Evolutionary conservation across 2,888 invertebrate species (phyloP), one percentile per base, ranked within the genome.

Genomic region (Mesopsocus fuscifrons): DNA sequence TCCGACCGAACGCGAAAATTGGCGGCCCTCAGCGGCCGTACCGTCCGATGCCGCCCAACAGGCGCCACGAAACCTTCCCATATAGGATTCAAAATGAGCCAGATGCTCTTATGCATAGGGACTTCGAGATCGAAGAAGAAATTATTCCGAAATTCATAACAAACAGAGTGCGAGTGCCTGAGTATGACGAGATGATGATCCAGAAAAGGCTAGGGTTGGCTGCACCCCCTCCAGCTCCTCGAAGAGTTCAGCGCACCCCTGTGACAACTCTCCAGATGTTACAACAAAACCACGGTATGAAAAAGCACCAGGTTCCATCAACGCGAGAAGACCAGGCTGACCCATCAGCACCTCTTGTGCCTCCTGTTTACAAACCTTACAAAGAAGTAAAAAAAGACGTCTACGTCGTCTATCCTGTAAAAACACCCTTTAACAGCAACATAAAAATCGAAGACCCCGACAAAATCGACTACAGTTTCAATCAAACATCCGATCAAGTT

Each of bases 231-330:
- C 34, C 34, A 6, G 18, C 3, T 13, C 38, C n/a, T 18, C 3
- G 38, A 38, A 15, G 38, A 38, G 9, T 38, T 3, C 38, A 38
- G 20, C 15, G 38, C n/a, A 38, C 38, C 3, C 38, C 38, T 46
- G 69, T 77, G 1, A 69, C 75, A 9, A 76, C 77, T 0, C 55
- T 77, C 23, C 77, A 77, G 59, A 77, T 77, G 77, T 65, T 77
- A 35, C 75, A 77, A 52, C 60, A 63, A 41, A 59, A 55, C 4
- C 55, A 54, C 1, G 55, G 54, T 11, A 44, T 52, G 1, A 49
- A 51, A 42, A 44, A 41, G 22, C 41, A 8, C 38, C 45, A 8
- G 26, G 43, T 16, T 22, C 42, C 8, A 40, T 16, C 15, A 44
- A 38, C 35, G 46, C 46, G 50, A 44, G 43, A 51, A 34, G 47